Base-by-base conservation (phyloP, 2,113 vertebrate genomes). In the Tupaia tana region DNA sequence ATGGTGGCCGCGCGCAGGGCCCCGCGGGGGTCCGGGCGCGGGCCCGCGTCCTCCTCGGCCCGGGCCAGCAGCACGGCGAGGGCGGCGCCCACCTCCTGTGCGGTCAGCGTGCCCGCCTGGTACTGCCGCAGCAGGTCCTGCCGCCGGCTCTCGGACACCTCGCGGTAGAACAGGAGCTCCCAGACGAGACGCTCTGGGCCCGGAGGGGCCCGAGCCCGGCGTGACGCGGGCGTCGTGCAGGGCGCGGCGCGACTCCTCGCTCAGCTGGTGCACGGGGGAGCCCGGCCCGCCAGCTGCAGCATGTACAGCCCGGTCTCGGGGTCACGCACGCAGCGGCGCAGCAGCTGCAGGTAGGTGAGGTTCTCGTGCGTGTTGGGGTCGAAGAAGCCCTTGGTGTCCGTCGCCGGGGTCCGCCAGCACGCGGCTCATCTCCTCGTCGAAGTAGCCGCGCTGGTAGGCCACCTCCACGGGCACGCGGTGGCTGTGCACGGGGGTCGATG, bases 121-220 rank as follows among this genome's bases (percentile, higher is more conserved):
- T 98, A 98, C 97, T 94, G 71, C 97, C 27, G 43, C 52, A 98
- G 95, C 61, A 98, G 96, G 25, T 98, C 98, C 90, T 98, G 90
- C 1, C 98, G 82, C 93, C 2, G 92, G 6, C 88, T 95, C 0
- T 98, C 98, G 0, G 98, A 95, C 63, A 99, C 8, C 89, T 99
- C 99, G 84, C 99, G n/a, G 95, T 98, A 99, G 97, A 99, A 99
- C 69, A 99, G 98, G 2, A 99, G 98, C 75, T 99, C 99, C 99
- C 99, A 99, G n/a, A 97, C 3, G 0, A 96, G 88, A 97, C 75
- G 15, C 96, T 97, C 83, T 97, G 97, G 52, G 97, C 98, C 78
- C 93, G 96, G 74, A 97, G 96, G 79, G 95, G 18, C 98, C 97
- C 34, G 63, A 8, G 0, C 20, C 12, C 10, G 86, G 24, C 0